Base-by-base conservation (phyloP, 2,888 invertebrate genomes). In the Stramonita haemastoma region DNA sequence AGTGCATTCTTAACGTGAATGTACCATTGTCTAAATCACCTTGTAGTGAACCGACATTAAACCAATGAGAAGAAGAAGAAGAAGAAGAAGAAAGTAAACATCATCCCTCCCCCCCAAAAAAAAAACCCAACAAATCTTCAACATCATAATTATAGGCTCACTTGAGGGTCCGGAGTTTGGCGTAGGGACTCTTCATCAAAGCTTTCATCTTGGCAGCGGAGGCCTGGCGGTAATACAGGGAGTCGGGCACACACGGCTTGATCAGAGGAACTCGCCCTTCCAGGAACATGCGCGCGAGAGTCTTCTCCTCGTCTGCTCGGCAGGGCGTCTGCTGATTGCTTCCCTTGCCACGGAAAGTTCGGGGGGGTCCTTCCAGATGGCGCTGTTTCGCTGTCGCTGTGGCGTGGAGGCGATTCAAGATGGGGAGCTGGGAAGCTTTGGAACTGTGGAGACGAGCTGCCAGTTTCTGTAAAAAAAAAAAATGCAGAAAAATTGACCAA, bases 231-330 rank as follows among this genome's bases (percentile, higher is more conserved):
- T 94, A 94, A 88, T 94, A 94, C 13, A 95, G 91, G 0, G 94
- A 90, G 87, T 94, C 94, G 11, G 94, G 94, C 17, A 95, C 93
- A 19, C 90, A 90, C 1, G 95, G 95, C 87, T 95, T 93, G 36
- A 95, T 93, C 57, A 95, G 89, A 4, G 95, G 94, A 8, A 89
- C 92, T 89, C 93, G 93, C 73, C 93, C 94, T 85, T 93, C 90
- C 8, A 94, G 89, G 89, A 94, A 95, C 88, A 95, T 90, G 87
- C 94, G 92, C 34, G 94, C 90, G 81, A 95, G 92, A 5, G 36
- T 88, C 88, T 83, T 88, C 26, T 88, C 88, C 34, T 29, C 36
- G 4, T 66, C 88, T 19, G 13, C 19, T 29, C 19, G 60, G 19
- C 15, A 1, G 60, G 6, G 60, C 60, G 4, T 13, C 26, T 22